phyloP scores from a whole-genome alignment of 1,140 invertebrate genomes.

The Zaprionus nigranus region DNA sequence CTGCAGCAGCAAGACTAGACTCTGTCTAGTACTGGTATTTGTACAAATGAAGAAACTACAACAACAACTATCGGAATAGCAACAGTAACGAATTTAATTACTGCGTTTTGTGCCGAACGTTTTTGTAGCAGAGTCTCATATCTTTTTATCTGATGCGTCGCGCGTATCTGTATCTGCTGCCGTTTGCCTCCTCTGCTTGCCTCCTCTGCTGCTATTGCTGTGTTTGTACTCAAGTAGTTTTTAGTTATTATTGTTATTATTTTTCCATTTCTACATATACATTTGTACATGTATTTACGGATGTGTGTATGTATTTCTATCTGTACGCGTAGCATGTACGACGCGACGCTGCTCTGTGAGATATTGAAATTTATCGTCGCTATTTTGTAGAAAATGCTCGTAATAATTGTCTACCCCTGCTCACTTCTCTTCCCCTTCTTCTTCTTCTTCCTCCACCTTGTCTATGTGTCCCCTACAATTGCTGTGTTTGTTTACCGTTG shows the following conservation, averaged over 20 bases:
- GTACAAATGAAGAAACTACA: constrained; percentile 48
- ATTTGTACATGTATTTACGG: background rate
- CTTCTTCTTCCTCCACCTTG: background rate
- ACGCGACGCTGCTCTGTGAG: constrained; percentile 36
- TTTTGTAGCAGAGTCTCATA: constrained; percentile 48
- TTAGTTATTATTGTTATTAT: constrained; percentile 82
- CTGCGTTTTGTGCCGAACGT: constrained; percentile 52
- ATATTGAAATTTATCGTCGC: constrained; percentile 81
- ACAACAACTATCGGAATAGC: constrained; percentile 31
- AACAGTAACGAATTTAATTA: constrained; percentile 74
- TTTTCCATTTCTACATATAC: constrained; percentile 71
- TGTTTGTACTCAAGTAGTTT: constrained; percentile 50
- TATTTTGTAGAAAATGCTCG: constrained; percentile 78
- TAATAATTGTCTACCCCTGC: constrained; percentile 43
- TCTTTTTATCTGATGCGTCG: constrained; percentile 77
- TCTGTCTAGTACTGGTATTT: constrained; percentile 32
- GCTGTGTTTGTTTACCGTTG: constrained; percentile 40
- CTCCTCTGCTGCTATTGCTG: constrained; percentile 17
- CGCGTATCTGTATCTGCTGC: constrained; percentile 46
- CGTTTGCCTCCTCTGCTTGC: constrained; percentile 4
- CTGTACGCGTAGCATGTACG: constrained; percentile 45
- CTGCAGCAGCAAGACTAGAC: background rate
- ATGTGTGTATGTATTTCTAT: background rate
- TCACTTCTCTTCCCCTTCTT: background rate
- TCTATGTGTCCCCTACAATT: constrained; percentile 4